Conservation (phyloP, 2,888 invertebrate genomes). For the Cecidostiba fungosa region DNA sequence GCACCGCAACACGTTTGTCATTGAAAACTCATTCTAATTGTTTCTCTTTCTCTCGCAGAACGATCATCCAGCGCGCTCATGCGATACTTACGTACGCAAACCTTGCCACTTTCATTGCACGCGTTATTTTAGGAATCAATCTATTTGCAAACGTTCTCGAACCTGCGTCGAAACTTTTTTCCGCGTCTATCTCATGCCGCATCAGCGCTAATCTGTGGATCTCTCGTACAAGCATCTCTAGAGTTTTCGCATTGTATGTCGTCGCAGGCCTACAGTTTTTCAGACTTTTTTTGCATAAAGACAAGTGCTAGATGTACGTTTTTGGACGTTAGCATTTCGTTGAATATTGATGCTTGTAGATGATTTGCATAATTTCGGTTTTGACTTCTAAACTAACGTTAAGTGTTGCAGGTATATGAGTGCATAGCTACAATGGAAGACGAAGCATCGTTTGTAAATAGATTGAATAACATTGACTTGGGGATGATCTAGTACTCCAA, state of each 20-base stretch:
- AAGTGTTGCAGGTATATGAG: not conserved
- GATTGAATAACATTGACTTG: not conserved
- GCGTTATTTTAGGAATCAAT: conserved; percentile 52
- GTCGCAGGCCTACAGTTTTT: not conserved
- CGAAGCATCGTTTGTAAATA: not conserved
- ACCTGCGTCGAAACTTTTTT: not conserved
- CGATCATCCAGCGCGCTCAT: not conserved
- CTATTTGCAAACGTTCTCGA: conserved; percentile 35
- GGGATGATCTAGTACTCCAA: too few species aligned
- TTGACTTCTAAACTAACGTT: not conserved
- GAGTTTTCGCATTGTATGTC: not conserved
- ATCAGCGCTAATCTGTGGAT: not conserved
- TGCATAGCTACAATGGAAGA: not conserved
- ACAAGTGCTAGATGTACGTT: not conserved
- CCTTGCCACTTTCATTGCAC: conserved; percentile 30
- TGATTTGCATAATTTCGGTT: not conserved
- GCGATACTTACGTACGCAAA: not conserved
- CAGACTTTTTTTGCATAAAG: not conserved
- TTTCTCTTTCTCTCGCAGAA: not conserved
- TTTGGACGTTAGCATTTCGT: not conserved
- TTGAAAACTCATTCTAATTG: not conserved
- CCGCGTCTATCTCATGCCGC: not conserved
- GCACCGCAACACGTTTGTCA: not conserved
- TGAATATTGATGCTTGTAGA: not conserved
- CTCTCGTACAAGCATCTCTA: not conserved